Base-by-base conservation (phyloP, 92 coral and sea anemone species). In the Palythoa heliodiscus region DNA sequence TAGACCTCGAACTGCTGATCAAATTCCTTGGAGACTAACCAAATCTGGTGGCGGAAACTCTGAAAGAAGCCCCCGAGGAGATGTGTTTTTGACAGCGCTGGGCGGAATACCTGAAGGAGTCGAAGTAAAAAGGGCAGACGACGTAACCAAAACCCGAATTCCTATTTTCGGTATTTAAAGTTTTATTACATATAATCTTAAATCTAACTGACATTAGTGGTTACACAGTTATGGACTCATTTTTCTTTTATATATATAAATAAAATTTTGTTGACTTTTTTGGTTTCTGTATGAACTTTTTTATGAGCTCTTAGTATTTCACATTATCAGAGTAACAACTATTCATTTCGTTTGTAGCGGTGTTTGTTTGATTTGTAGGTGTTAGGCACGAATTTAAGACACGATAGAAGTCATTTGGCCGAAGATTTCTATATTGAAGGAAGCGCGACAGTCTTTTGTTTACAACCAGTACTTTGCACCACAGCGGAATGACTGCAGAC, bases 1-100 rank as follows among this genome's bases (percentile, higher is more conserved):
- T 13, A 89, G 99, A 52, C 99, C 99, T 29, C 88, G 95, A 35
- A 97, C 99, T 37, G 99, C 99, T 12, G 99, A 97, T 83, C 99
- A 97, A 86, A 87, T 93, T 52, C 97, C 99, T 79, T 97, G 97
- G 97, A 94, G 99, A 69, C 91, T 97, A n/a, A 93, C 97, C 2
- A 89, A 89, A 52, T 92, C 99, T 29, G 83, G 95, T 11, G 89
- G 87, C 68, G 91, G 91, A 70, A 83, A 71, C 53, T 52, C 52
- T 4, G 89, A 76, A 47, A 91, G 76, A 58, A 92, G 98, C 52
- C 93, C 98, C 2, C 78, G 92, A 85, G 89, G 89, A 40, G 91
- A 86, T 53, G 78, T 85, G 22, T 90, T 83, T 77, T 76, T 90
- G 19, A 85, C 86, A 7, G 92, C 89, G 7, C 91, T 95, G 5